phyloP scores from a whole-genome alignment of 1,140 invertebrate genomes.

The Anastrepha obliqua region DNA sequence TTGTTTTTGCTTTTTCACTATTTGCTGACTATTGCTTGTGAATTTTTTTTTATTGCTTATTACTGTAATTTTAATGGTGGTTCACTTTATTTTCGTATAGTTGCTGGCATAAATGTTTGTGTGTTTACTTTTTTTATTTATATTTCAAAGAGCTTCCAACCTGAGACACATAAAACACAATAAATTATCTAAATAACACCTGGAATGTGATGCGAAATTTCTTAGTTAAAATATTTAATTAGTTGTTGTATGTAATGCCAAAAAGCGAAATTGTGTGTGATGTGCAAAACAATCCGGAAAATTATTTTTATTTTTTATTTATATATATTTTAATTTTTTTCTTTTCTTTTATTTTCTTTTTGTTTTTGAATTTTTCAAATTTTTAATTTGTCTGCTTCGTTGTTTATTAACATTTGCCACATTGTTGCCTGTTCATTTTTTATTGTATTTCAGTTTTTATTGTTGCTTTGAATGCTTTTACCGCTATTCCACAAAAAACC shows the following conservation, averaged over 20 bases:
- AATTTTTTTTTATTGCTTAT: not conserved
- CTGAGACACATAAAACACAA: too few relatives aligned
- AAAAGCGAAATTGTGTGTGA: not conserved
- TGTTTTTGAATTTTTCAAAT: not conserved
- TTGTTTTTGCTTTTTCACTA: not conserved
- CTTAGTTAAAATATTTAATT: too few relatives aligned
- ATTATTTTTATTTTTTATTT: not conserved
- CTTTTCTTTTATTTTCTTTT: constrained; percentile 49
- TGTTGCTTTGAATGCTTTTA: constrained; percentile 1
- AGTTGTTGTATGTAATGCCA: not conserved
- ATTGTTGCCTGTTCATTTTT: not conserved
- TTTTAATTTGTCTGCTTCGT: not conserved
- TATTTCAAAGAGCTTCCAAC: too few relatives aligned
- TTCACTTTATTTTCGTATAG: too few relatives aligned
- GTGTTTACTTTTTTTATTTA: too few relatives aligned
- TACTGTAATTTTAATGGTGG: not conserved
- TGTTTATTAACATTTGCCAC: not conserved
- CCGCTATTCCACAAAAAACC: constrained; percentile 8
- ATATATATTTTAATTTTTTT: constrained; percentile 58
- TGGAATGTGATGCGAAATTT: too few relatives aligned
- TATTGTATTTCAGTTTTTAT: not conserved
- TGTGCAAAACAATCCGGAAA: not conserved
- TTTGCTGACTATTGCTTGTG: not conserved
- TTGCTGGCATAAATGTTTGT: not conserved
- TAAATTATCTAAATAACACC: too few relatives aligned